These are phyloP conservation scores for Nothocercus julius DNA, from an alignment of 2,113 vertebrate genomes.

Conservation along the genomic window DNA sequence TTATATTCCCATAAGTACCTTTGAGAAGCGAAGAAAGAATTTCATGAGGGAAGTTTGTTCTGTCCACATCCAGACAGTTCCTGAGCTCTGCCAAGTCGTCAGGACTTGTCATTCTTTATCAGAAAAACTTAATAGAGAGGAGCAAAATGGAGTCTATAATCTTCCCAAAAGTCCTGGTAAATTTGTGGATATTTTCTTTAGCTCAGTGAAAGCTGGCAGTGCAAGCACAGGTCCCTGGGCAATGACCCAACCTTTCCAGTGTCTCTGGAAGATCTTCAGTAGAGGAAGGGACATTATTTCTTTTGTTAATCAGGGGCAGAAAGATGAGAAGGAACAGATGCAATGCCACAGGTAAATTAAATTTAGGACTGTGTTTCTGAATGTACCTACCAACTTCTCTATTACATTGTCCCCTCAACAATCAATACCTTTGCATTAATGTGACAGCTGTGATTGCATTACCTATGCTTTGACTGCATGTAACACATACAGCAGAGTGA, in stretches of 20 bases:
- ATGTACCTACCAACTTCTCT: constrained; percentile 59
- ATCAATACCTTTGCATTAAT: constrained; percentile 78
- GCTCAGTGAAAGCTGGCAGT: not conserved
- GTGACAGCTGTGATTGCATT: constrained; percentile 79
- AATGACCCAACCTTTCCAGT: not conserved
- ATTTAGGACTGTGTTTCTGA: constrained; percentile 57
- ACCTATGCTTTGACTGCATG: constrained; percentile 68
- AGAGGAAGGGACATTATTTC: not conserved
- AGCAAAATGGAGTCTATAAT: accelerated
- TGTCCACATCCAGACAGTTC: not conserved
- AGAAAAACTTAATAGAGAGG: accelerated
- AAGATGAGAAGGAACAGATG: constrained; percentile 52
- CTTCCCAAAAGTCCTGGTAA: not conserved
- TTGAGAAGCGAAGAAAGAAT: not conserved
- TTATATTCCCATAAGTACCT: not conserved
- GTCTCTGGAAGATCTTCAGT: not conserved
- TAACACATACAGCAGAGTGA: constrained; percentile 66
- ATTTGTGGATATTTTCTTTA: not conserved
- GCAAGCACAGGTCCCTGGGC: not conserved
- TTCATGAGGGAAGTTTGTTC: not conserved
- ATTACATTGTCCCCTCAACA: constrained; percentile 49
- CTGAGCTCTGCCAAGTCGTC: accelerated
- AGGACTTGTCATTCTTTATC: accelerated
- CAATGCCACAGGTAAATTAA: constrained; percentile 56
- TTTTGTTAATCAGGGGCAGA: constrained; percentile 34